These are phyloP conservation scores for Nowickia ferox DNA, from an alignment of 2,888 invertebrate species.

Conservation along the genomic window DNA sequence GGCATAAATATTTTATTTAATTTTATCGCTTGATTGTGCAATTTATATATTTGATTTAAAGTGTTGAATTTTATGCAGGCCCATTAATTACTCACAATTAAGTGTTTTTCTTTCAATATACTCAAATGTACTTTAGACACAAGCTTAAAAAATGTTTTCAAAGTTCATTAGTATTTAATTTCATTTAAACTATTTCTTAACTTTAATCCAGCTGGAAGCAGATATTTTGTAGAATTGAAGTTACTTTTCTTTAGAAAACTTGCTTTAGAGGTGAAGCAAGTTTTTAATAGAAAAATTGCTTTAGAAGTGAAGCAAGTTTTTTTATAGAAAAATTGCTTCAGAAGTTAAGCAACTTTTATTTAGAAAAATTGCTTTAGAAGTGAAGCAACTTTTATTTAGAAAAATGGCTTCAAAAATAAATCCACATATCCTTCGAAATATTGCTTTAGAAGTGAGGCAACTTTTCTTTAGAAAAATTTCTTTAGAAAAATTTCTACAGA, in stretches of 20 bases:
- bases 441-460: neutral
- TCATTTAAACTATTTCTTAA: too few relatives aligned
- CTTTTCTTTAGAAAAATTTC: neutral
- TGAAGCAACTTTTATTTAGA: neutral
- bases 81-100: too few relatives aligned
- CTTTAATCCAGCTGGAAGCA: too few relatives aligned
- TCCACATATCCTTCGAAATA: neutral
- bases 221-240: too few relatives aligned
- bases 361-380: neutral
- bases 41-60: slow-evolving; percentile 1
- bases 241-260: slow-evolving; percentile 2
- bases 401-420: neutral
- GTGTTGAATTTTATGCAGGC: neutral
- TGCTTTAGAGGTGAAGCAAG: neutral
- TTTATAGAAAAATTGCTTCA: neutral
- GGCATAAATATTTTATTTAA: neutral
- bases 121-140: too few relatives aligned
- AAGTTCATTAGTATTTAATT: too few relatives aligned
- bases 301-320: neutral
- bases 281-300: neutral
- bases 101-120: too few relatives aligned
- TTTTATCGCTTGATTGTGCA: neutral
- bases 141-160: too few relatives aligned
- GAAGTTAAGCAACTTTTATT: neutral
- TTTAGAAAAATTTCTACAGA: too few relatives aligned